phyloP scores from a whole-genome alignment of 2,113 vertebrate species.

The Mustelus asterias region DNA sequence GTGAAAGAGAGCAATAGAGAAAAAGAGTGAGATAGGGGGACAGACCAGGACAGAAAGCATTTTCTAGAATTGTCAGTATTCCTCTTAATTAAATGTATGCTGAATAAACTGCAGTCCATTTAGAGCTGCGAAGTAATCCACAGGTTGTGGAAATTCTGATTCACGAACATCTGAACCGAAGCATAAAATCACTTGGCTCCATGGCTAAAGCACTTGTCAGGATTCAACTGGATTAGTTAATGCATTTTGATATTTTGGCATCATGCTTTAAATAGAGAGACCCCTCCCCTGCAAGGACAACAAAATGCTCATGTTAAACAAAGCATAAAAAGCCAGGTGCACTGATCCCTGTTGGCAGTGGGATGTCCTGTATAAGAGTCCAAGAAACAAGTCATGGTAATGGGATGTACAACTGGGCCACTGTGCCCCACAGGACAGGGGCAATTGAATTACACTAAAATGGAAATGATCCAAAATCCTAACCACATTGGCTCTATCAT shows the following conservation, averaged over 20 bases:
- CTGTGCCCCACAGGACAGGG: background rate
- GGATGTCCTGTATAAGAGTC: background rate
- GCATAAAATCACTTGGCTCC: background rate
- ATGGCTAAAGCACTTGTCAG: constrained; percentile 14
- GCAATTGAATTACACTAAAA: background rate
- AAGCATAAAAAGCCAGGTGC: background rate
- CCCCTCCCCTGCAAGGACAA: background rate
- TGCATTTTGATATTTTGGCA: constrained; percentile 21
- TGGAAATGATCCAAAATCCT: background rate
- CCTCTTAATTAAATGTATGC: background rate
- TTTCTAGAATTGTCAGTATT: background rate
- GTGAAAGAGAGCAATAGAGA: background rate
- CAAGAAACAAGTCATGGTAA: background rate
- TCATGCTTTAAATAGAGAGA: background rate
- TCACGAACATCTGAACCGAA: background rate
- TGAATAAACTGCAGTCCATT: background rate
- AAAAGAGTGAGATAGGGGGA: background rate
- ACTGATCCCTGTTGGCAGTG: constrained; percentile 8
- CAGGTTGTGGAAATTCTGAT: background rate
- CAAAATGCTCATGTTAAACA: background rate
- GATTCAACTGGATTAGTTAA: constrained; percentile 6
- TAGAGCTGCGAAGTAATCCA: background rate
- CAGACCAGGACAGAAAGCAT: rapidly evolving
- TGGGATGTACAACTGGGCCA: background rate
- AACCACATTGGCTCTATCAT: background rate